phyloP scores from a whole-genome alignment of 2,113 vertebrate genomes.

The Rhipidura dahli region DNA sequence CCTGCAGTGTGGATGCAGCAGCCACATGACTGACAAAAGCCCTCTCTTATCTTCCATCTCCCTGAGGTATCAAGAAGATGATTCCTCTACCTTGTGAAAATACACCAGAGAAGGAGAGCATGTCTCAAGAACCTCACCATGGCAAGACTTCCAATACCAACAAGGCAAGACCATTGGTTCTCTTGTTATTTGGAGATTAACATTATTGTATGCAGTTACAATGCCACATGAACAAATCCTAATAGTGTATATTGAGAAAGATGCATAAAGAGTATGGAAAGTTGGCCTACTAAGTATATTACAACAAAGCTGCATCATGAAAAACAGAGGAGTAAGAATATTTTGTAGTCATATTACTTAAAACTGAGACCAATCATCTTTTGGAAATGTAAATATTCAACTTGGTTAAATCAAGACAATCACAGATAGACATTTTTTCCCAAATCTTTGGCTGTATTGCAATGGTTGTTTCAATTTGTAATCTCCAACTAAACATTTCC shows the following conservation, averaged over 20 bases:
- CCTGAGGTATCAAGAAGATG: not conserved
- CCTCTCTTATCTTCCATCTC: not conserved
- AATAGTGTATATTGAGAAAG: not conserved
- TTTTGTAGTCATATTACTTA: not conserved
- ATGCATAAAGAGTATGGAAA: not conserved
- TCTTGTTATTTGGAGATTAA: not conserved
- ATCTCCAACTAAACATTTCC: constrained; percentile 85
- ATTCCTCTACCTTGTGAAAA: not conserved
- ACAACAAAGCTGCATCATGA: not conserved
- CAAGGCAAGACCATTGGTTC: not conserved
- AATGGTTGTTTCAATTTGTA: constrained; percentile 84
- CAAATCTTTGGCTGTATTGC: constrained; percentile 90
- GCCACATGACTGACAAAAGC: not conserved
- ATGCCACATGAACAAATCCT: not conserved
- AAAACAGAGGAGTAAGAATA: not conserved
- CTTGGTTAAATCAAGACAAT: constrained; percentile 81
- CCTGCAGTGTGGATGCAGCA: fast-evolving
- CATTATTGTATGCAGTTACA: not conserved
- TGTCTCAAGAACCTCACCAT: not conserved
- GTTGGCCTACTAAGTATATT: not conserved
- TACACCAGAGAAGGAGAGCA: not conserved
- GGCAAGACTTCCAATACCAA: not conserved
- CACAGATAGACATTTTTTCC: constrained; percentile 79
- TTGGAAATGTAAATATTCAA: constrained; percentile 39
- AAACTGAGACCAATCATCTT: constrained; percentile 11